Conservation (phyloP, 2,888 invertebrate species). For the Catocala sponsa region DNA sequence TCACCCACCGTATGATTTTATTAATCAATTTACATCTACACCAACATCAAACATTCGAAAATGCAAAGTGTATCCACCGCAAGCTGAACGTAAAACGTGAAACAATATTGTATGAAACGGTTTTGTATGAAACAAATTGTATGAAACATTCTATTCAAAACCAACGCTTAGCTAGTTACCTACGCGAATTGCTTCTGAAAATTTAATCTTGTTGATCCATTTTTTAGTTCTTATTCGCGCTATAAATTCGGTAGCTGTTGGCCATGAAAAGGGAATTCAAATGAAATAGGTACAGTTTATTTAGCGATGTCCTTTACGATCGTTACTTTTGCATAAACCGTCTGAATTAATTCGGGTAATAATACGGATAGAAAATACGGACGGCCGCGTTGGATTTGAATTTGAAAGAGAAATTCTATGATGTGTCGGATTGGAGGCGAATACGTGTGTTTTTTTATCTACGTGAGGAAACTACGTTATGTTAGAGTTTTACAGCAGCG, state of each 20-base stretch:
- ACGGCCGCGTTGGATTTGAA: background rate
- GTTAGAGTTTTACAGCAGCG: too few relatives aligned
- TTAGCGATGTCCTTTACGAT: constrained; percentile 46
- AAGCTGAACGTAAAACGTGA: background rate
- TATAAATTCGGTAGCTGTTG: constrained; percentile 22
- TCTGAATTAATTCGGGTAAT: constrained; percentile 15
- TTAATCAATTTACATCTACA: background rate
- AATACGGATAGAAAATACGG: background rate
- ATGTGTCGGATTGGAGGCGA: background rate
- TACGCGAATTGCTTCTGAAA: constrained; percentile 37
- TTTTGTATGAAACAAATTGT: constrained; percentile 2
- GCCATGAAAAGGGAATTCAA: constrained; percentile 38
- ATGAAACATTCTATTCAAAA: constrained; percentile 19
- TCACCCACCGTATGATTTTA: background rate
- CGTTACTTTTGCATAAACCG: constrained; percentile 53
- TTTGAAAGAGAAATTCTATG: background rate
- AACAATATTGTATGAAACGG: constrained; percentile 6
- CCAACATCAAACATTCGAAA: background rate
- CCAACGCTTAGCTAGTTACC: constrained; percentile 11
- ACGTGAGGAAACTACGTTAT: too few relatives aligned
- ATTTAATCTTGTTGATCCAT: constrained; percentile 33
- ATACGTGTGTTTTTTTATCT: background rate
- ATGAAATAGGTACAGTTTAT: constrained; percentile 53
- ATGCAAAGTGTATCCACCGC: background rate
- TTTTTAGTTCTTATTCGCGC: constrained; percentile 26